These are phyloP conservation scores for Alloplasta piceator DNA, from an alignment of 2,888 invertebrate species.

Conservation along the genomic window DNA sequence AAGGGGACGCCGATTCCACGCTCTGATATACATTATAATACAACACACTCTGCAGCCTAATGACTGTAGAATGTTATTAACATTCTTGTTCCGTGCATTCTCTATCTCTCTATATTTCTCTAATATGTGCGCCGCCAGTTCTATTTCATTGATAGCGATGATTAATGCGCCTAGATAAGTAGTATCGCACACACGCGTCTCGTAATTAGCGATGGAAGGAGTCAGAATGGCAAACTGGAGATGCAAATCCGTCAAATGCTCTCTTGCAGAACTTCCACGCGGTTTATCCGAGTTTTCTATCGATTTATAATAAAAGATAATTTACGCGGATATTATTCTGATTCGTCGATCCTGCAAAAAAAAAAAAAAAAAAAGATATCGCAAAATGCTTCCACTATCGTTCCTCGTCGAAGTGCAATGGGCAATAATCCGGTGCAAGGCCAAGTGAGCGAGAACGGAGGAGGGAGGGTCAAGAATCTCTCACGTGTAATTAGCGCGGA, in stretches of 20 bases:
- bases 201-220: slow-evolving; percentile 50
- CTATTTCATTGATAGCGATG: slow-evolving; percentile 55
- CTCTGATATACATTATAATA: slow-evolving; percentile 39
- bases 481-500: slow-evolving; percentile 53
- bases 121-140: slow-evolving; percentile 1
- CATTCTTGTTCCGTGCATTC: slow-evolving; percentile 30
- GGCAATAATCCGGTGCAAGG: too few species aligned
- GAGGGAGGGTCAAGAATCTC: background rate
- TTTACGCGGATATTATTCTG: slow-evolving; percentile 19
- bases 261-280: slow-evolving; percentile 18
- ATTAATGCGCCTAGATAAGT: slow-evolving; percentile 55
- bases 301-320: slow-evolving; percentile 31
- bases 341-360: background rate
- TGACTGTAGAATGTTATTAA: slow-evolving; percentile 44
- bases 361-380: background rate
- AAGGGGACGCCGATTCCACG: background rate
- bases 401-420: too few species aligned
- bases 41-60: slow-evolving; percentile 35
- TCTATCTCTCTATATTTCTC: background rate
- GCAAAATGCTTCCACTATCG: too few species aligned
- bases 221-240: background rate
- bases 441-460: background rate
- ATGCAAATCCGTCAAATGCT: slow-evolving; percentile 60
- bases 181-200: slow-evolving; percentile 38
- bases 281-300: slow-evolving; percentile 8